Evolutionary conservation across 1,140 invertebrate species (phyloP), one percentile per base, ranked within the genome.

Genomic region (Vanessa atalanta): DNA sequence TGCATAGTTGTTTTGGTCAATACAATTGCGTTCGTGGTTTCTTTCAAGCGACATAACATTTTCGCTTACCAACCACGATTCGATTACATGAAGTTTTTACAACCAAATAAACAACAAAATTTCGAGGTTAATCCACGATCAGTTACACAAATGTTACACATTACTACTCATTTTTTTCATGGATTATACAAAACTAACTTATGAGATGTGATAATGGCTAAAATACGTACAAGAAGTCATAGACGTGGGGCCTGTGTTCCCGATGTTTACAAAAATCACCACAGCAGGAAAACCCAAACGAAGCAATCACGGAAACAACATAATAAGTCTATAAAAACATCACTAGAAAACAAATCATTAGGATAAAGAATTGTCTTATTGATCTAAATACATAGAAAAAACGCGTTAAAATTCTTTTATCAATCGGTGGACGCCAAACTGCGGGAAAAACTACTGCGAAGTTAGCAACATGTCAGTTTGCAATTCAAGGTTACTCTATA

Each of bases 221-320:
- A 86, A 87, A 92, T 91, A 91, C 90, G 80, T 87, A 92, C 90
- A 87, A 90, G 86, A 92, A 92, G 81, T 89, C 90, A 92, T 92
- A 92, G 89, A 92, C 90, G 90, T 92, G 90, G 87, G 84, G 83
- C 84, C 86, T 84, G 85, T 79, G 82, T 82, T 88, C 83, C 87
- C 84, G 87, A 90, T 93, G 89, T 92, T 91, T 91, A 91, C 88
- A 88, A 91, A 83, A 88, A 83, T 83, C 84, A 88, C 87, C 80
- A 83, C 82, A 84, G 83, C 78, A 81, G 80, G 82, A 78, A 76
- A 73, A 79, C 76, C 82, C 77, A 84, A 85, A 85, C 76, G 81
- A 83, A 83, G 81, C 79, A 76, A 84, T 89, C 88, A 92, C 86
- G 82, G 77, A 82, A 85, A 83, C 80, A 88, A 84, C 89, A 91